Evolutionary conservation across 2,113 vertebrate species (phyloP).

Genomic region (Thalassoma bifasciatum): DNA sequence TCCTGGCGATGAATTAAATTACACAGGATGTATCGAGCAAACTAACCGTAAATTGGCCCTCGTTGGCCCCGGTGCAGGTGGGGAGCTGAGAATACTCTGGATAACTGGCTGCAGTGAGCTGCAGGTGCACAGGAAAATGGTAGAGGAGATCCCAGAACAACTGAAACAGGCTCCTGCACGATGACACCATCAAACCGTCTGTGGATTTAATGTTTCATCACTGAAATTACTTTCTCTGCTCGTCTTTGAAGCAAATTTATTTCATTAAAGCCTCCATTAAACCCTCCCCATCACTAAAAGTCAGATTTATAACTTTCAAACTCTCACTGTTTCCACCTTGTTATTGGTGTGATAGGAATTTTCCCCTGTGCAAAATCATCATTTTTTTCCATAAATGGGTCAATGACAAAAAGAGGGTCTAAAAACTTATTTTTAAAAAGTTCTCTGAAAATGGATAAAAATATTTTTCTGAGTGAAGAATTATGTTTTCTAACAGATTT

Average conservation of each 20-base stretch:
- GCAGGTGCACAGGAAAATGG: conserved; percentile 47
- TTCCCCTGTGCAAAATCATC: too few relatives aligned
- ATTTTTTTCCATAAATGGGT: too few relatives aligned
- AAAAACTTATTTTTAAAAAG: too few relatives aligned
- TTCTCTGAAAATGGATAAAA: too few relatives aligned
- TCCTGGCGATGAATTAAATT: conserved; percentile 76
- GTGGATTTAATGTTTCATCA: not conserved
- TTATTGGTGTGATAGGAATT: too few relatives aligned
- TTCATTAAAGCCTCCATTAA: too few relatives aligned
- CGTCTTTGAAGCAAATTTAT: too few relatives aligned
- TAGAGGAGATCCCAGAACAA: not conserved
- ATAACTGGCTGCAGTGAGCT: conserved; percentile 58
- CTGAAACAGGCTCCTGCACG: not conserved
- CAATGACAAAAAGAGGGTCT: too few relatives aligned
- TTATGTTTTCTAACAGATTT: too few relatives aligned
- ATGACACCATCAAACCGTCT: not conserved
- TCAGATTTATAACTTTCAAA: not conserved
- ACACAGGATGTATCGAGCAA: conserved; percentile 69
- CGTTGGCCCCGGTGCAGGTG: conserved; percentile 58
- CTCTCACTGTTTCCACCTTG: not conserved
- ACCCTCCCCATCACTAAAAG: too few relatives aligned
- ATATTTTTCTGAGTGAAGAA: too few relatives aligned
- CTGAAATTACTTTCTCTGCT: not conserved
- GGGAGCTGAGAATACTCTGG: conserved; percentile 40
- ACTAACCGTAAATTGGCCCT: conserved; percentile 70